Conservation (phyloP, 2,113 vertebrate genomes). For the Tupaia tana region DNA sequence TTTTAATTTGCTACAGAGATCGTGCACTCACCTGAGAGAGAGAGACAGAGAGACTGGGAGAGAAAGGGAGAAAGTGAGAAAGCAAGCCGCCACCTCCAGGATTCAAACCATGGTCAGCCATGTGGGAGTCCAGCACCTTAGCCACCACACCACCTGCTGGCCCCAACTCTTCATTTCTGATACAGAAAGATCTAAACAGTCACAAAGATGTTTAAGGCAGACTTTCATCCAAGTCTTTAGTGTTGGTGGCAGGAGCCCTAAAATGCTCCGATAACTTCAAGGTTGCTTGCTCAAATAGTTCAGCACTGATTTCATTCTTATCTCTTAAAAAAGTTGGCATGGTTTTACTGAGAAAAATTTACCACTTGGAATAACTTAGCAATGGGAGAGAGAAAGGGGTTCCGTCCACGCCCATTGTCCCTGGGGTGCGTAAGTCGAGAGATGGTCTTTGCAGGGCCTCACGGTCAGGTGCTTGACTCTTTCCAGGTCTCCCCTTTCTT, state of each 20-base stretch:
- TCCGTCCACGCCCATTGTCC: neutral
- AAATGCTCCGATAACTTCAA: neutral
- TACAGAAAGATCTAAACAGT: neutral
- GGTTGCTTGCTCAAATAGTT: neutral
- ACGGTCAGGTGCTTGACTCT: neutral
- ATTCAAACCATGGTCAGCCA: no score
- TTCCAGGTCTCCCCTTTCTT: neutral
- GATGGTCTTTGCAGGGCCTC: neutral
- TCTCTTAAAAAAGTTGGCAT: neutral
- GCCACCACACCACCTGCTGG: neutral
- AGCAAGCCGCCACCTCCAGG: no score
- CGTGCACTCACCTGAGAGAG: no score
- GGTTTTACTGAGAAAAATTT: neutral
- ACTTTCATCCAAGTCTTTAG: neutral
- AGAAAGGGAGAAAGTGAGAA: no score
- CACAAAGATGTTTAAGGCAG: neutral
- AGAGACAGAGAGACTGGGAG: no score
- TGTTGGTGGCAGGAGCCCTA: neutral
- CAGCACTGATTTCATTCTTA: neutral
- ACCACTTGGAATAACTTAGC: neutral
- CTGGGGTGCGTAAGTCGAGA: neutral
- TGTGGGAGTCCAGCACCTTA: no score
- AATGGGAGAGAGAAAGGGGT: neutral
- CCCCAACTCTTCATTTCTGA: neutral
- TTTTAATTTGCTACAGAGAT: no score